phyloP scores from a whole-genome alignment of 92 coral and sea anemone species.

The Umimayanthus kanabou region DNA sequence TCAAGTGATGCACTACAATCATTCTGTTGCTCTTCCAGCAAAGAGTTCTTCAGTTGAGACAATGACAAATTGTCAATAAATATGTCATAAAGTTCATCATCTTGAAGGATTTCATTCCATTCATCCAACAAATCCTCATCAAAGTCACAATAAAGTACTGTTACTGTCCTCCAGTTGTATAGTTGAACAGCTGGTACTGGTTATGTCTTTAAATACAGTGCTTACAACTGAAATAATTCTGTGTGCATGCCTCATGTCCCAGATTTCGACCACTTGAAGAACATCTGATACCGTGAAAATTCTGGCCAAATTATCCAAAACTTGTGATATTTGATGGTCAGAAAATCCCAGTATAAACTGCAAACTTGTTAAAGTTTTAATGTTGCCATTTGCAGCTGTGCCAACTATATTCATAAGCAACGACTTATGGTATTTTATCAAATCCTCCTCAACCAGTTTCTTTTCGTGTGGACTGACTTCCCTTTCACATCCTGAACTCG shows the following conservation, averaged over 20 bases:
- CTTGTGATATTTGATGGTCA: constrained; percentile 66
- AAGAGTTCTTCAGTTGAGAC: constrained; percentile 33
- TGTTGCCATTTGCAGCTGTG: constrained; percentile 54
- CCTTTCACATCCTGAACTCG: constrained; percentile 29
- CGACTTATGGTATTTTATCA: constrained; percentile 56
- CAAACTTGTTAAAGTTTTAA: constrained; percentile 59
- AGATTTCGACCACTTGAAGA: constrained; percentile 55
- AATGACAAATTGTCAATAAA: constrained; percentile 28
- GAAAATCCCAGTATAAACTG: constrained; percentile 66
- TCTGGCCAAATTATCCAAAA: constrained; percentile 30
- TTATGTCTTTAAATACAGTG: constrained; percentile 44
- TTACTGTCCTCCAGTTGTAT: neutral
- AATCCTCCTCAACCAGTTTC: constrained; percentile 35
- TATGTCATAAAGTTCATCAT: constrained; percentile 27
- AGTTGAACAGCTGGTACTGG: neutral
- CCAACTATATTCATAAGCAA: constrained; percentile 43
- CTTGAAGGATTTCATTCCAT: constrained; percentile 19
- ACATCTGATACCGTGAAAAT: constrained; percentile 58
- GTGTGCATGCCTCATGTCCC: constrained; percentile 68
- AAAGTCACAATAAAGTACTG: neutral
- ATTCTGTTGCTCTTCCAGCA: constrained; percentile 25
- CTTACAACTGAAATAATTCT: constrained; percentile 45
- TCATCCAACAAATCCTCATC: constrained; percentile 25
- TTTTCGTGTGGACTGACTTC: constrained; percentile 39
- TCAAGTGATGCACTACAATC: constrained; percentile 29